Evolutionary conservation across 2,888 invertebrate species (phyloP).

Genomic region (Sarcophaga subvicina): DNA sequence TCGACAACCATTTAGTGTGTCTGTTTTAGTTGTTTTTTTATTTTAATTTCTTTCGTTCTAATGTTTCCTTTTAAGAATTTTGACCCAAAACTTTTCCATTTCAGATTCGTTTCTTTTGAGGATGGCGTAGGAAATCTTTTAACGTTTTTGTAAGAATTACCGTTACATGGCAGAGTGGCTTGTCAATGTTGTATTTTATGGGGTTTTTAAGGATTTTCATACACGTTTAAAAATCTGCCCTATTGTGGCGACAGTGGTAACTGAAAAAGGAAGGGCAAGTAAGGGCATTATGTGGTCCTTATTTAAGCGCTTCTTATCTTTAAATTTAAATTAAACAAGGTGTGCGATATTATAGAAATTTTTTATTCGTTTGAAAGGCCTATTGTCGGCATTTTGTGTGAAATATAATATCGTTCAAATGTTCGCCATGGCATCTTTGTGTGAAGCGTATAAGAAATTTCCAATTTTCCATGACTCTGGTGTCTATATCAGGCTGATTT

Average conservation of each 20-base stretch:
- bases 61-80: constrained; percentile 41
- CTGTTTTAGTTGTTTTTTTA: constrained; percentile 36
- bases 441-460: too few relatives aligned
- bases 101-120: not conserved
- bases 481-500: too few relatives aligned
- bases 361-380: not conserved
- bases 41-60: constrained; percentile 53
- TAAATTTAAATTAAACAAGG: not conserved
- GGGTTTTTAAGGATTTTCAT: constrained; percentile 53
- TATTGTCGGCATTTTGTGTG: too few relatives aligned
- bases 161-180: constrained; percentile 64
- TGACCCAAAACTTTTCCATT: constrained; percentile 51
- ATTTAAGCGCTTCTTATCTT: not conserved
- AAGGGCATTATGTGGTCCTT: too few relatives aligned
- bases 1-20: constrained; percentile 38
- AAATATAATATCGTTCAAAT: too few relatives aligned
- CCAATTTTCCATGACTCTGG: too few relatives aligned
- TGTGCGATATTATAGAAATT: not conserved
- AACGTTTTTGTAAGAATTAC: constrained; percentile 43
- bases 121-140: constrained; percentile 29
- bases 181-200: constrained; percentile 72
- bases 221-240: not conserved
- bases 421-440: too few relatives aligned
- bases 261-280: too few relatives aligned
- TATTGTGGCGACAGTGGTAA: too few relatives aligned